A percentile compares a stretch with the other conserved stretches of the same genome.
These are phyloP conservation scores for Philopotamus ludificatus DNA, from an alignment of 1,140 invertebrate species.

Conservation along the genomic window DNA sequence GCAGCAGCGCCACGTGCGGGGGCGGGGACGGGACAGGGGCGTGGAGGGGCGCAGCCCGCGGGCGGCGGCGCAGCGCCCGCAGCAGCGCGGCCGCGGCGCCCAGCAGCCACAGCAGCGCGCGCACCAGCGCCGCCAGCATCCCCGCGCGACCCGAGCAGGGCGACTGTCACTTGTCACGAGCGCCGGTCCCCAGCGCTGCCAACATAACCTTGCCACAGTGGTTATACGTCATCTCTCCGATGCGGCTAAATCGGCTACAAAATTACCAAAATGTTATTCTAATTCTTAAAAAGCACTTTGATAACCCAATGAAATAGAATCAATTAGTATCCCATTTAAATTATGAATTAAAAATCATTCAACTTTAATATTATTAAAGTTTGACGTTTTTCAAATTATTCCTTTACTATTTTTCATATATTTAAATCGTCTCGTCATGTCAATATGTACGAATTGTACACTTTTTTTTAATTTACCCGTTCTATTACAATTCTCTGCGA, in stretches of 20 bases:
- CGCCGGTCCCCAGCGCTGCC: neutral
- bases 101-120: constrained; percentile 23
- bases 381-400: too few relatives aligned
- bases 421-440: too few relatives aligned
- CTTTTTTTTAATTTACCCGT: too few relatives aligned
- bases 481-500: too few relatives aligned
- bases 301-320: too few relatives aligned
- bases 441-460: too few relatives aligned
- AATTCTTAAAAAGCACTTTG: too few relatives aligned
- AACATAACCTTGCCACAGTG: neutral
- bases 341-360: too few relatives aligned
- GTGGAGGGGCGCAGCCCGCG: neutral
- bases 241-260: neutral
- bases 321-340: too few relatives aligned
- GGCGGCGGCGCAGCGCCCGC: neutral
- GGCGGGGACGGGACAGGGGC: constrained; percentile 38
- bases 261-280: too few relatives aligned
- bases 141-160: constrained; percentile 7
- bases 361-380: too few relatives aligned
- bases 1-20: constrained; percentile 52
- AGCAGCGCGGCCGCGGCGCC: neutral
- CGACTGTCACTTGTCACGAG: neutral
- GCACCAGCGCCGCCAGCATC: constrained; percentile 32
- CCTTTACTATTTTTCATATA: too few relatives aligned
- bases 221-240: neutral